These are phyloP conservation scores for Mormyrops boulengeri DNA, from an alignment of 2,797 vertebrate genomes.

Conservation along the genomic window DNA sequence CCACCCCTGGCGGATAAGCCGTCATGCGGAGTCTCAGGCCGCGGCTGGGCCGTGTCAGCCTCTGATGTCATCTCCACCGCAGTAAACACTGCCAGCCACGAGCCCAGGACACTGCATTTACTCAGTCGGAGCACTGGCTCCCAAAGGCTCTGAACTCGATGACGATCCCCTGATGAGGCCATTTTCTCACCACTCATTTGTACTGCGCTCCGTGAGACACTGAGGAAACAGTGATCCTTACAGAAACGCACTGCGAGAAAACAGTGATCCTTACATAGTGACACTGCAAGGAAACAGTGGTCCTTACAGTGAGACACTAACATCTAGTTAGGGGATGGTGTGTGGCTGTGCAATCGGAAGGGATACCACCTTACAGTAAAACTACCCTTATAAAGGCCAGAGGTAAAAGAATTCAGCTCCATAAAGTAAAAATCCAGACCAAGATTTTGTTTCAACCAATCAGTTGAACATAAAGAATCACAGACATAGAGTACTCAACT, in stretches of 20 bases:
- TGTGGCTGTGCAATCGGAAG: not conserved
- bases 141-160: not conserved
- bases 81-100: not conserved
- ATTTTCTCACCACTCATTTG: not conserved
- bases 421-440: not conserved
- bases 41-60: not conserved
- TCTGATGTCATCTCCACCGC: not conserved
- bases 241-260: not conserved
- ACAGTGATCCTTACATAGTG: no score
- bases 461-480: not conserved
- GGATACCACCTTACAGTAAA: not conserved
- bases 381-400: not conserved
- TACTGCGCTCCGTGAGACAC: not conserved
- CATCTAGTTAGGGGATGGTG: not conserved
- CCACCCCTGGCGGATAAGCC: no score
- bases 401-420: no score
- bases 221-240: not conserved
- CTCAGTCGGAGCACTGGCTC: not conserved
- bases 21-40: not conserved
- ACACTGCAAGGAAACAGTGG: not conserved
- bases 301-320: not conserved
- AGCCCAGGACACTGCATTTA: not conserved
- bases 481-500: not conserved
- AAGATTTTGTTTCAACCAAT: not conserved
- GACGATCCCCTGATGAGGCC: not conserved